Evolutionary conservation across 2,888 invertebrate genomes (phyloP), one percentile per base, ranked within the genome.

Genomic region (Macaria notata): DNA sequence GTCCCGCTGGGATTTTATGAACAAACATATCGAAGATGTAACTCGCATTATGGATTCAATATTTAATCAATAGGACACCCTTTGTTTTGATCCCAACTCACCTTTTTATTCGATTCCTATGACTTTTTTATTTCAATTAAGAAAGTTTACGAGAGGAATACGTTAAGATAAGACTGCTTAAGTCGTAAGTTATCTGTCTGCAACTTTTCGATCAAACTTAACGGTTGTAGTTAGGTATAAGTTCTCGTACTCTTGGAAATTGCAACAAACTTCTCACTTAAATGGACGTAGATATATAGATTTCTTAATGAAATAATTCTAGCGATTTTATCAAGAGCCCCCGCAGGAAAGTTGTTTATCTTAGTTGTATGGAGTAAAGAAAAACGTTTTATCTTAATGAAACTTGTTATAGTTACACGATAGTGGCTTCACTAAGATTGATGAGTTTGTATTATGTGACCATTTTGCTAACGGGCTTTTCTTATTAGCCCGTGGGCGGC

Each of bases 1-100:
- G 62, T 75, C 89, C 89, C 84, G 89, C 89, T 87, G 90, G 63
- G 84, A 79, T 76, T 81, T 79, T 79, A 83, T 79, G 83, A 88
- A 87, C 86, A 84, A 84, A 85, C 85, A 83, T 82, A 88, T 87
- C 75, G 81, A 75, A 76, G 72, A 71, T 73, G 74, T 75, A 71
- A 73, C 74, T 73, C 75, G 72, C 70, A 72, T 75, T 77, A 75
- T 62, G 69, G 75, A 78, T 73, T 77, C 73, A 70, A 82, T 79
- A 75, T 72, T 70, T 73, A 76, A 77, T 71, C 68, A 71, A 78
- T 73, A 68, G 60, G 53, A 56, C 51, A 46, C 46, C 42, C 61
- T 70, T 72, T 69, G 67, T 72, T 73, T 70, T 70, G 68, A 66
- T 68, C 65, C 8, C 29, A 61, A 44, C 48, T 57, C 7, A 49